Evolutionary conservation across 2,888 invertebrate species (phyloP).

Genomic region (Octodonta nipae): DNA sequence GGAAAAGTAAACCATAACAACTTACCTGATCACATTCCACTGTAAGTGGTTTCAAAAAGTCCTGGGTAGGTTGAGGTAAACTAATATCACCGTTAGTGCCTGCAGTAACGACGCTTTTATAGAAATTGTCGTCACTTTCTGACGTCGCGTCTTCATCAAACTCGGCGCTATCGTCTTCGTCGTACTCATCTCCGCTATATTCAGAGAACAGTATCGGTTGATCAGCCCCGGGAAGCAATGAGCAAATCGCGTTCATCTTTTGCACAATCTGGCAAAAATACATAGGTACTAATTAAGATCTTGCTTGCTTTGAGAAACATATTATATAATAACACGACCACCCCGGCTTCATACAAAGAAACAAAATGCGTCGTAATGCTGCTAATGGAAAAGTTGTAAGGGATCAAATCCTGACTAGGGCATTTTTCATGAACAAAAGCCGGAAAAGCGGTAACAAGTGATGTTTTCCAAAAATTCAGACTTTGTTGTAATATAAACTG

Average conservation of each 20-base stretch:
- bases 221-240: conserved; percentile 64
- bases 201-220: conserved; percentile 33
- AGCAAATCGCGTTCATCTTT: conserved; percentile 25
- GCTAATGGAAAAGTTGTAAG: too few relatives aligned
- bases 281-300: too few relatives aligned
- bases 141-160: conserved; percentile 13
- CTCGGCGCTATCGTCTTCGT: conserved; percentile 24
- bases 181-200: conserved; percentile 41
- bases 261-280: conserved; percentile 26
- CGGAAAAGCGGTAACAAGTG: too few relatives aligned
- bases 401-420: too few relatives aligned
- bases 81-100: neutral
- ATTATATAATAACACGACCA: too few relatives aligned
- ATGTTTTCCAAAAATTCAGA: too few relatives aligned
- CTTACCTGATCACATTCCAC: conserved; percentile 60
- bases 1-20: conserved; percentile 15
- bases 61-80: conserved; percentile 27
- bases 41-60: conserved; percentile 33
- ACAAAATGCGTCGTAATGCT: too few relatives aligned
- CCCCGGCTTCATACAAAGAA: too few relatives aligned
- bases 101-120: conserved; percentile 2
- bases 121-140: conserved; percentile 13
- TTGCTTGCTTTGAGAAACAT: too few relatives aligned
- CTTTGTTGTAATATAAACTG: too few relatives aligned
- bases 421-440: too few relatives aligned